phyloP scores from a whole-genome alignment of 1,140 invertebrate species.

The Aphelinus certus region DNA sequence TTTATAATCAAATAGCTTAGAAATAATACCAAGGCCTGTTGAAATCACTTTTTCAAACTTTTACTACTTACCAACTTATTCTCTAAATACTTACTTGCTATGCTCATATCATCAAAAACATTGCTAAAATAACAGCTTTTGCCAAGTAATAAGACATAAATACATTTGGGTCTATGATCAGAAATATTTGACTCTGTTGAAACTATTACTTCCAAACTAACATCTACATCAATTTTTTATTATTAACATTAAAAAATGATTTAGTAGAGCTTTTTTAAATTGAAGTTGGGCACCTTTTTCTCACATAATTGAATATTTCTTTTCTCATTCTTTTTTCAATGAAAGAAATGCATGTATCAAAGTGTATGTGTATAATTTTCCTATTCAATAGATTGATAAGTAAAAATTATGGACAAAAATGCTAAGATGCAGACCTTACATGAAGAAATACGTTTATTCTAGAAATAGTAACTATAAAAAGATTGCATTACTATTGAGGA shows the following conservation, averaged over 20 bases:
- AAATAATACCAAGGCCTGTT: constrained; percentile 5
- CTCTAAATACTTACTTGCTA: too few relatives aligned
- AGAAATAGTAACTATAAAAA: too few relatives aligned
- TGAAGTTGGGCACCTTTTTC: constrained; percentile 18
- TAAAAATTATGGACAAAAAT: too few relatives aligned
- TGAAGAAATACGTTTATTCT: too few relatives aligned
- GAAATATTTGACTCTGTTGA: background rate
- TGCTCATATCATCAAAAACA: constrained; percentile 2
- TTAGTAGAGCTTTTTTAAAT: background rate
- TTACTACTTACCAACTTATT: background rate
- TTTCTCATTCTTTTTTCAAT: too few relatives aligned
- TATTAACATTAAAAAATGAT: background rate
- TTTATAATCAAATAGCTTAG: constrained; percentile 1
- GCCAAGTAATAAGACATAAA: constrained; percentile 45
- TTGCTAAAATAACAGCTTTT: constrained; percentile 38
- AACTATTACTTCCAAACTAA: constrained; percentile 4
- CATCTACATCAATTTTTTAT: background rate
- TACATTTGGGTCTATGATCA: constrained; percentile 51
- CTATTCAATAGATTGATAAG: too few relatives aligned
- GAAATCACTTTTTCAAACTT: background rate
- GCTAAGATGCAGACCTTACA: too few relatives aligned
- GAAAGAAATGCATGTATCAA: too few relatives aligned
- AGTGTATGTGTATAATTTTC: too few relatives aligned
- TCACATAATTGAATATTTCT: too few relatives aligned
- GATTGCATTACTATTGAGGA: too few relatives aligned